Percentiles rank a stretch among this genome's conserved stretches.
These are phyloP conservation scores for Spheniscus mendiculus DNA, from an alignment of 2,113 vertebrate genomes.

Conservation along the genomic window DNA sequence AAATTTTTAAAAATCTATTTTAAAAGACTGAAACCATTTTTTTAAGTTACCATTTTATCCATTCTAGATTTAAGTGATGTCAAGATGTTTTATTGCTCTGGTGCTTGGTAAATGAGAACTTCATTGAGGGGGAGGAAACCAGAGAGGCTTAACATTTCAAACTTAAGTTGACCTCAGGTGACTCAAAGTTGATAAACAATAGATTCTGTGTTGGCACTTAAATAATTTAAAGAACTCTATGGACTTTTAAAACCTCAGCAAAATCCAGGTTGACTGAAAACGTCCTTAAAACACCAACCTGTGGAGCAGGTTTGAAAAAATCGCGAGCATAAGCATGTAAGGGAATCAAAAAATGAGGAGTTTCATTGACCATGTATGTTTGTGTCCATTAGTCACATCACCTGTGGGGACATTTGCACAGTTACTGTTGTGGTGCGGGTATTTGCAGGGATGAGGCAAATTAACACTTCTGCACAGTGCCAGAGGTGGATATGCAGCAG, in stretches of 20 bases:
- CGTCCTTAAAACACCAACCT: background rate
- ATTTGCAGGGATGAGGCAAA: background rate
- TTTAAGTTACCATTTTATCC: background rate
- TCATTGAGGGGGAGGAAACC: background rate
- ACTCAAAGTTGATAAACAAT: background rate
- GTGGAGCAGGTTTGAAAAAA: background rate
- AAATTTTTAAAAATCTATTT: background rate
- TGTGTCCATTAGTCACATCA: background rate
- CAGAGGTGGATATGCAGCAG: background rate
- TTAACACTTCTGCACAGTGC: no score
- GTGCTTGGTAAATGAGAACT: background rate
- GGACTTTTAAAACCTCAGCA: background rate
- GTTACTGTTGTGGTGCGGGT: background rate
- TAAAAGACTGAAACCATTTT: background rate
- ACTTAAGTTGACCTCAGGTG: background rate
- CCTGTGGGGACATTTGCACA: background rate
- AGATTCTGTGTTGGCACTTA: background rate
- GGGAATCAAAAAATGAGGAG: background rate
- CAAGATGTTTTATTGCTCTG: background rate
- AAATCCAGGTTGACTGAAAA: background rate
- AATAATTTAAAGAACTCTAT: background rate
- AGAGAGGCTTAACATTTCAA: background rate
- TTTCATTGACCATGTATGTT: background rate
- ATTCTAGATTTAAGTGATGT: background rate
- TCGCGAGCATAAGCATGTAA: background rate